Evolutionary conservation across 2,113 vertebrate genomes (phyloP), one percentile per base, ranked within the genome.

Genomic region (Athene noctua): DNA sequence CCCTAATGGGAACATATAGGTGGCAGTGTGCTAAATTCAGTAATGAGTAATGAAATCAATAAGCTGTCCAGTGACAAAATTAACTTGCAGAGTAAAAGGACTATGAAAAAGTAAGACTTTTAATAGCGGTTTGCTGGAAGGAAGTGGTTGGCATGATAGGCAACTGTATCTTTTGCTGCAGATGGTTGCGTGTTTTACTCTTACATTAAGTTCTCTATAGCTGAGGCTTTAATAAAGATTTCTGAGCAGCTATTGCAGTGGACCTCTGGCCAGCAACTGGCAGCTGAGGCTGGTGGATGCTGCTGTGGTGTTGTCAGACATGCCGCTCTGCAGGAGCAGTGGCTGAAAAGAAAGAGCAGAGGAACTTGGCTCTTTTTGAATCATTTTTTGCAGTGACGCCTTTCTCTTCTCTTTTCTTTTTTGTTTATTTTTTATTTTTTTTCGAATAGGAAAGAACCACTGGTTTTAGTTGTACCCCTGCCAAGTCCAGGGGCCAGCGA

Each of bases 21-120:
- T 86, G 59, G 46, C 78, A 66, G 70, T 42, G 36, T 79, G 74
- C 58, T 95, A 38, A 84, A 88, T 75, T 91, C 74, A 62, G 30
- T 65, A 73, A 74, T 80, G 30, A 90, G 84, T 82, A 86, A 80
- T 84, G 49, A 95, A 95, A 84, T 95, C 73, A 71, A 40, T 78
- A 72, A 88, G 62, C 55, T 92, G 62, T 83, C 70, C 55, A 6
- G 6, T 74, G 51, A 68, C 55, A 91, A 87, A 88, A 92, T 89
- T 92, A 86, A 66, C 67, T 80, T 65, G 55, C 42, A 51, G 22
- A 51, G 15, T 90, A 32, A 79, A 78, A 86, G 38, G 21, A 40
- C 13, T 29, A 6, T 2, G 6, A 47, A 81, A 63, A 79, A 90
- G 61, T 36, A 86, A 79, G 81, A 32, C 72, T 78, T 81, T 81